A percentile compares a stretch with the other conserved stretches of the same genome.
Evolutionary conservation across 1,140 invertebrate species (phyloP).

Genomic region (Choristoneura fumiferana): DNA sequence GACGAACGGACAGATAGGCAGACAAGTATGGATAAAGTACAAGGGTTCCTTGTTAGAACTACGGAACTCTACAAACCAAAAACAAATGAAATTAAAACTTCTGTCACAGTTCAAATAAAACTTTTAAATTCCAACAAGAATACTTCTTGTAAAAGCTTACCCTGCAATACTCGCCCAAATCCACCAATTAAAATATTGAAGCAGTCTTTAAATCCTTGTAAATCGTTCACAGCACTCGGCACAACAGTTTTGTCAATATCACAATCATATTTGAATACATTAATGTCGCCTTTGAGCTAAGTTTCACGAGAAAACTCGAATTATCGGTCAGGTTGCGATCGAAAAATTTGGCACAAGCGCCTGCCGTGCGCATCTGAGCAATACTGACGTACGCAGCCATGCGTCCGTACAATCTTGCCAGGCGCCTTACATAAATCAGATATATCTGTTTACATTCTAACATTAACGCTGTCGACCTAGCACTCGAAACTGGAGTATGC

Average conservation of each 20-base stretch:
- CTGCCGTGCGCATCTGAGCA: constrained; percentile 29
- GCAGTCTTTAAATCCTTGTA: no score
- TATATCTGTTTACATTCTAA: neutral
- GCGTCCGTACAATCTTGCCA: neutral
- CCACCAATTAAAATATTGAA: no score
- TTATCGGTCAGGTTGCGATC: neutral
- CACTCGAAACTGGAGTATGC: neutral
- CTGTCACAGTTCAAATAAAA: no score
- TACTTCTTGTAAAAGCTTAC: no score
- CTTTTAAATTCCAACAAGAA: no score
- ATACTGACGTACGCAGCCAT: constrained; percentile 27
- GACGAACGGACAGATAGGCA: no score
- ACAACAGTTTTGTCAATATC: neutral
- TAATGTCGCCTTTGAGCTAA: neutral
- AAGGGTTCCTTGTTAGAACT: no score
- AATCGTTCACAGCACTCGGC: constrained; percentile 9
- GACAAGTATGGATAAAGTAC: no score
- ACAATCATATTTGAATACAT: neutral
- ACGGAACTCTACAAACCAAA: no score
- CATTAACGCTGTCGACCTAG: neutral
- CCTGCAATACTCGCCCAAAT: no score
- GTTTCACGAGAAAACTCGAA: neutral
- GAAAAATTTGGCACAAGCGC: constrained; percentile 25
- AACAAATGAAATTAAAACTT: no score
- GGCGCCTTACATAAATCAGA: neutral